Evolutionary conservation across 2,113 vertebrate genomes (phyloP), one percentile per base, ranked within the genome.

Genomic region (Tyrannus savana): DNA sequence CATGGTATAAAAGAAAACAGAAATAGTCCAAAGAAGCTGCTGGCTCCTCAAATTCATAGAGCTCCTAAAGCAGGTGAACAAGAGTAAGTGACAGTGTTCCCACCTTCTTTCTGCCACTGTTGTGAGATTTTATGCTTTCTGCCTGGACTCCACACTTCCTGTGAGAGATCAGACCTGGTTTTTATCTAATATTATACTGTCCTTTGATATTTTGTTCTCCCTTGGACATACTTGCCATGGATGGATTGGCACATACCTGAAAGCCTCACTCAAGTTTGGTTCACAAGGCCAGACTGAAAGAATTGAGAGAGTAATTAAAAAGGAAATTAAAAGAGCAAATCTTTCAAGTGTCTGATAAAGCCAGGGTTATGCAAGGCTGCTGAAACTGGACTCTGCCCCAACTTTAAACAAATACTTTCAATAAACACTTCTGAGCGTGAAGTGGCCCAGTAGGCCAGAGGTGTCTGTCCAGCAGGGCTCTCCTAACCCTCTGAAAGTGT

Each of bases 291-390:
- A 14, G 71, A 79, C 23, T 73, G 53, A 63, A 82, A 77, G 31
- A 76, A 79, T 83, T 35, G 16, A 55, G 33, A 76, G 44, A 52
- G 24, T 64, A 60, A 87, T 77, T 66, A 52, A 71, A 90, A 74
- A 64, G 39, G 33, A 91, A 91, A 39, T 59, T 39, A 22, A 68
- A 87, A 72, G 9, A 74, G 10, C 15, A 87, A 80, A 67, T 52
- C 47, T 89, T 69, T 59, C 31, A 74, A 82, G 52, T 44, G 47
- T 46, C 17, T 71, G 63, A 74, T 37, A 82, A 85, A 53, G 62
- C 7, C 19, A 59, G 25, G 19, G n/a, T 80, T 76, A 66, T 0
- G 0, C 56, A 73, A 80, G 12, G 19, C 22, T 41, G 39, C 50
- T 15, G 28, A 85, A 90, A 66, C n/a, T 46, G 50, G 10, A 69